Evolutionary conservation across 1,140 invertebrate species (phyloP), one percentile per base, ranked within the genome.

Genomic region (Drosophila yakuba): DNA sequence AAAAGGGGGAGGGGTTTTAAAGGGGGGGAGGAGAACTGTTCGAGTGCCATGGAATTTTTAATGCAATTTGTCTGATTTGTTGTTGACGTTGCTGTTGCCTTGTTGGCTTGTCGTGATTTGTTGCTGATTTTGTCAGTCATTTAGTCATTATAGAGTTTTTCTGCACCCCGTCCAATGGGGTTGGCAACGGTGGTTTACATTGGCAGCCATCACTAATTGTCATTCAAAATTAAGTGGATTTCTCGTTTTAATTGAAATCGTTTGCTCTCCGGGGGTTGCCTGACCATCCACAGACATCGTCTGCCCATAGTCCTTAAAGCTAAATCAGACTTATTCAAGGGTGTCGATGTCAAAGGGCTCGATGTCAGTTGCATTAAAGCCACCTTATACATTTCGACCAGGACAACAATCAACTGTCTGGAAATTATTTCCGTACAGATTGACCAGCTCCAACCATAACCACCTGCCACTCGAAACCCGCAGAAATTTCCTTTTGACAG

Each of bases 31-130:
- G 59, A 47, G 20, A 28, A 23, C 61, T 11, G 47, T 74, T 90
- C 79, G 77, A 89, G 85, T 90, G 84, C 77, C 80, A 90, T 79
- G 82, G 84, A 83, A 89, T 89, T 89, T 89, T 89, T 89, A 89
- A 89, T 89, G 84, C 84, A 89, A 90, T 89, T 89, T 89, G 84
- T 90, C 84, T 89, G 84, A 89, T 89, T 89, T 90, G 84, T 90
- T 90, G 84, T 89, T 84, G 80, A 89, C 84, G 75, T 66, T 78
- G 74, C 67, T 89, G 76, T 68, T 73, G 61, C 59, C 54, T 72
- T 79, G 80, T 84, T 89, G 80, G 75, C 66, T 73, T 72, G 84
- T 78, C 84, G 84, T 90, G 84, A 89, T 89, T 89, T 89, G 85
- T 89, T 89, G 84, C 84, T 89, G 84, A 89, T 89, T 89, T 89